phyloP scores from a whole-genome alignment of 2,888 invertebrate species.

The Caenorhabditis sp. region DNA sequence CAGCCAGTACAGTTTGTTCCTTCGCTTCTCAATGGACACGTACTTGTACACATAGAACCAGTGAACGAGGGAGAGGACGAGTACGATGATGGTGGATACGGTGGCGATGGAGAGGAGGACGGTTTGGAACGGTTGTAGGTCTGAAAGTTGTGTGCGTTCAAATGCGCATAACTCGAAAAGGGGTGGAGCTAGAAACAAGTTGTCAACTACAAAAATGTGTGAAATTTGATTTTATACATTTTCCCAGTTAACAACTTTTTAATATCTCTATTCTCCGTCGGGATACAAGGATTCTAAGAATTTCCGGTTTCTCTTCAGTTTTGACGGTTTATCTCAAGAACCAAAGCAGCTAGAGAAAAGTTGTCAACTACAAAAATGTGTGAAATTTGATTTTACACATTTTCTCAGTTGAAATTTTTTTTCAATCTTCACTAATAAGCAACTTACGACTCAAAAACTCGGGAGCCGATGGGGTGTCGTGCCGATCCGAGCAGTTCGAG shows the following conservation, averaged over 20 bases:
- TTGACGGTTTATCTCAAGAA: neutral
- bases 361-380: neutral
- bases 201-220: no score
- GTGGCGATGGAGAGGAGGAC: constrained; percentile 76
- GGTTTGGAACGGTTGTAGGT: constrained; percentile 74
- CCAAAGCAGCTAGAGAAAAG: neutral
- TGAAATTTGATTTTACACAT: no score
- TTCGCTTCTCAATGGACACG: constrained; percentile 78
- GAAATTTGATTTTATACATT: no score
- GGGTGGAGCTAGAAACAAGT: no score
- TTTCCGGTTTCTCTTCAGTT: neutral
- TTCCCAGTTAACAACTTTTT: neutral
- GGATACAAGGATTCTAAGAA: neutral
- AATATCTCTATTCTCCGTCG: neutral
- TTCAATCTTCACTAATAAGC: neutral
- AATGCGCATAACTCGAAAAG: no score
- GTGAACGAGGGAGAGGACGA: constrained; percentile 74
- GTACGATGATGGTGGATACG: constrained; percentile 70
- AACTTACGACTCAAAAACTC: constrained; percentile 72
- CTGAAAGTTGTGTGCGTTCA: constrained; percentile 52
- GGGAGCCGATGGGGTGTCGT: constrained; percentile 71
- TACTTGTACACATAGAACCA: constrained; percentile 75
- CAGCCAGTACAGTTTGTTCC: constrained; percentile 81
- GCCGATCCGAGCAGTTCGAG: constrained; percentile 68
- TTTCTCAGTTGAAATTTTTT: neutral